Evolutionary conservation across 2,888 invertebrate genomes (phyloP).

Genomic region (Pedicia rivosa): DNA sequence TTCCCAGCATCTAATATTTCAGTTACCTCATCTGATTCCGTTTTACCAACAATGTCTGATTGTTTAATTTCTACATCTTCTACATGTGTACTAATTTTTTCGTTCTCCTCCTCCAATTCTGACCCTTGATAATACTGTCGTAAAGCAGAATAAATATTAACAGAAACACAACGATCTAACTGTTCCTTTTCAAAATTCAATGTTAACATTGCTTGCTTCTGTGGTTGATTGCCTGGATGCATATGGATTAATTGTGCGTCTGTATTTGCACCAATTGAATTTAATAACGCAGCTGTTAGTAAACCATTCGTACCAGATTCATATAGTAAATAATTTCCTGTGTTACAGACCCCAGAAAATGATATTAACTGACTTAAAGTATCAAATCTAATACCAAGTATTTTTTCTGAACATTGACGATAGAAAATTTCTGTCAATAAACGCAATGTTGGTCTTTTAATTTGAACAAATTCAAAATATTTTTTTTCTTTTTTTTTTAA

Average conservation of each 20-base stretch:
- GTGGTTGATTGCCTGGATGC: constrained; percentile 68
- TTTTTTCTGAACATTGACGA: constrained; percentile 56
- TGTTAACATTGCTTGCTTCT: constrained; percentile 59
- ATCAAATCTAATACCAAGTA: constrained; percentile 67
- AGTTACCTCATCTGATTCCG: constrained; percentile 14
- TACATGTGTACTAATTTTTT: constrained; percentile 9
- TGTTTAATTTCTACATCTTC: constrained; percentile 6
- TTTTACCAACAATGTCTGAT: constrained; percentile 2
- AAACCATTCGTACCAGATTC: constrained; percentile 82
- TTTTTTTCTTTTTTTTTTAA: constrained; percentile 89
- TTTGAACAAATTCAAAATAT: constrained; percentile 68
- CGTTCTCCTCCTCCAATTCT: constrained; percentile 12
- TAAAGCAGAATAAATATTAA: constrained; percentile 60
- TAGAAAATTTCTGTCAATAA: constrained; percentile 75
- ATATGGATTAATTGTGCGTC: constrained; percentile 52
- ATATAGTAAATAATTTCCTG: constrained; percentile 64
- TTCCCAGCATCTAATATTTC: constrained; percentile 8
- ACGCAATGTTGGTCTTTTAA: constrained; percentile 65
- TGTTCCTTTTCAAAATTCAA: constrained; percentile 66
- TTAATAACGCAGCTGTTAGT: constrained; percentile 64
- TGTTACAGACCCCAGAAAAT: constrained; percentile 61
- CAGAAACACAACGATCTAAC: constrained; percentile 49
- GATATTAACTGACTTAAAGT: constrained; percentile 78
- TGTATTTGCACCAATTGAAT: constrained; percentile 51
- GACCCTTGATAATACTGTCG: constrained; percentile 47